Conservation (phyloP, 2,113 vertebrate genomes). For the Eretmochelys imbricata region DNA sequence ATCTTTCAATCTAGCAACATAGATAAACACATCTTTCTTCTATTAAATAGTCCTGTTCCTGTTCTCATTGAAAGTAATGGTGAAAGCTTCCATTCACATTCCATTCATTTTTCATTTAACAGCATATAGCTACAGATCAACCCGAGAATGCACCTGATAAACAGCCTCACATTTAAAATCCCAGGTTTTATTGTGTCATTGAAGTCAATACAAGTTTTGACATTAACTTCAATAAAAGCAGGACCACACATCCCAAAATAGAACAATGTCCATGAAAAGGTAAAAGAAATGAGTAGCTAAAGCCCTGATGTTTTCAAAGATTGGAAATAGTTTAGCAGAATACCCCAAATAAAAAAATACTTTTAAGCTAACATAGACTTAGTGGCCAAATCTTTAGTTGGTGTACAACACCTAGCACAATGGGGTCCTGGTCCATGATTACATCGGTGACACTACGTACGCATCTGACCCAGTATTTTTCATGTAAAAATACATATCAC, state of each 20-base stretch:
- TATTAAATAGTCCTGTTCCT: neutral
- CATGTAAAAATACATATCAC: neutral
- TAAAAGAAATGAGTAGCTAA: neutral
- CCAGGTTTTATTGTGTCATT: neutral
- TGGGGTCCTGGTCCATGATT: neutral
- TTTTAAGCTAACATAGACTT: neutral
- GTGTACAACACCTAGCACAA: neutral
- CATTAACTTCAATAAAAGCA: neutral
- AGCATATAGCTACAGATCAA: neutral
- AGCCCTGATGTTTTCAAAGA: neutral
- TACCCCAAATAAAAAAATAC: neutral
- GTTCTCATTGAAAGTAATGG: neutral
- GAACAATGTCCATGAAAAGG: neutral
- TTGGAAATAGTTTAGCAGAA: neutral
- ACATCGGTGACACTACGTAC: neutral
- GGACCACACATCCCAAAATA: neutral
- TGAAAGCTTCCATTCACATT: neutral
- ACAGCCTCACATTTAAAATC: neutral
- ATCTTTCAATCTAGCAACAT: neutral
- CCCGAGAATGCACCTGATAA: neutral
- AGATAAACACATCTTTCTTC: neutral
- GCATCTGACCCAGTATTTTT: neutral
- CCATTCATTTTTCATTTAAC: neutral
- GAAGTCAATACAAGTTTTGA: neutral
- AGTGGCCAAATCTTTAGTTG: neutral